Conservation (phyloP, 2,113 vertebrate species). For the Stercorarius parasiticus region DNA sequence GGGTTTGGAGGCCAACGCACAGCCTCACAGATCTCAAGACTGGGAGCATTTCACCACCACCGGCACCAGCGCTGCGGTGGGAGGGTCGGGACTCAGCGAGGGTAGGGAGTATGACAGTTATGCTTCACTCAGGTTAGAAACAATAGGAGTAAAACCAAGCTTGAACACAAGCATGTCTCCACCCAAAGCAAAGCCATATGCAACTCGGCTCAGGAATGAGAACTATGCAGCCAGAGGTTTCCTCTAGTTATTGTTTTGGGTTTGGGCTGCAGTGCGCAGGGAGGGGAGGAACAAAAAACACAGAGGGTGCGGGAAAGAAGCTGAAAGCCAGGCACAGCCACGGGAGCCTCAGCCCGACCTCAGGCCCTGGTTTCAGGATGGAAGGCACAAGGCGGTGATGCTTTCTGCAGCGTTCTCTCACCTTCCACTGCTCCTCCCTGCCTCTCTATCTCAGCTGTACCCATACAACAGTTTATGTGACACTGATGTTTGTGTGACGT, state of each 20-base stretch:
- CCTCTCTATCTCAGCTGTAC: background rate
- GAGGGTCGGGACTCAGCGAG: background rate
- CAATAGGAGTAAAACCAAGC: background rate
- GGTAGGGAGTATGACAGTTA: background rate
- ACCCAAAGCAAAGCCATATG: constrained; percentile 50
- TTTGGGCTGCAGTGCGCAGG: background rate
- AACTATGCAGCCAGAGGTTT: constrained; percentile 64
- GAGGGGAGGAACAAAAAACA: constrained; percentile 28
- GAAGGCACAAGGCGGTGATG: background rate
- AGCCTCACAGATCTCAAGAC: background rate
- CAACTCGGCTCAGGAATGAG: constrained; percentile 54
- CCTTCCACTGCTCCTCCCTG: background rate
- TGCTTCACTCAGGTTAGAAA: constrained; percentile 9
- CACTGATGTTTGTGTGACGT: background rate
- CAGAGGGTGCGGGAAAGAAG: background rate
- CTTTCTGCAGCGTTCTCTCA: background rate
- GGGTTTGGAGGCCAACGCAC: background rate
- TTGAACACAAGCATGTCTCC: background rate
- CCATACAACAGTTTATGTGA: background rate
- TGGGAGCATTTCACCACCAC: background rate
- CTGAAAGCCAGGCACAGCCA: background rate
- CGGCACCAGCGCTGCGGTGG: background rate
- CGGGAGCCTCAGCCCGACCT: background rate
- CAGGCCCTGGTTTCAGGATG: background rate
- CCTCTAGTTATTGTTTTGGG: constrained; percentile 54